Evolutionary conservation across 2,113 vertebrate species (phyloP), one percentile per base, ranked within the genome.

Genomic region (Tychaedon coryphoeus): DNA sequence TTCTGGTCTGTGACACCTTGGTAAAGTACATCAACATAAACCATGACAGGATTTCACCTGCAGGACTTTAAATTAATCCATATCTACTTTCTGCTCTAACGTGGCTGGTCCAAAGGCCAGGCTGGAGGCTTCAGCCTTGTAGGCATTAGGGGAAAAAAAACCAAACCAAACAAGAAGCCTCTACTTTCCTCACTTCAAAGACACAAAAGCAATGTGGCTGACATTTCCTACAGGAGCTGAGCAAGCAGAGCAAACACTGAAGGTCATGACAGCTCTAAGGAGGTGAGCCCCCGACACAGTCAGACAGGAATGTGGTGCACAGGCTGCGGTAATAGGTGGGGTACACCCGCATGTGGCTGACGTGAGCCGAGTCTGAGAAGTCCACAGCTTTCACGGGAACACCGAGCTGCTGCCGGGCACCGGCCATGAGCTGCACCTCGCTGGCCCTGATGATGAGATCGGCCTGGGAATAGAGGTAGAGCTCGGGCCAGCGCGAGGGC

Each of bases 401-500:
- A 1, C 86, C 97, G 8, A 98, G 98, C 69, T 88, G 97, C 95
- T 92, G 96, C 80, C 99, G 90, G 6, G 84, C 89, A 4, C 92
- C 83, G 38, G 98, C 97, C 98, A 99, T 99, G 65, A 79, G 61
- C 97, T 99, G 96, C 8, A 99, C 90, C 2, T 99, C 99, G 2
- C 79, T 84, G 94, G 98, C 97, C 48, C 85, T 74, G 93, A 99
- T 98, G 85, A 99, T 96, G 40, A 88, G 88, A 42, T 99, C 99
- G 0, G 98, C 98, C 78, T 93, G 95, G 25, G 99, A 99, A 80
- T 99, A 99, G 36, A 99, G 98, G 96, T 98, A 99, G 78, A 99
- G 98, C 95, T 99, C 99, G 0, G 99, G 99, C 99, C 99, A 99
- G 84, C 96, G 70, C 0, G 99, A 99, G 7, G 98, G 98, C 1